phyloP scores from a whole-genome alignment of 2,797 vertebrate genomes.

The Spatula versicolor region DNA sequence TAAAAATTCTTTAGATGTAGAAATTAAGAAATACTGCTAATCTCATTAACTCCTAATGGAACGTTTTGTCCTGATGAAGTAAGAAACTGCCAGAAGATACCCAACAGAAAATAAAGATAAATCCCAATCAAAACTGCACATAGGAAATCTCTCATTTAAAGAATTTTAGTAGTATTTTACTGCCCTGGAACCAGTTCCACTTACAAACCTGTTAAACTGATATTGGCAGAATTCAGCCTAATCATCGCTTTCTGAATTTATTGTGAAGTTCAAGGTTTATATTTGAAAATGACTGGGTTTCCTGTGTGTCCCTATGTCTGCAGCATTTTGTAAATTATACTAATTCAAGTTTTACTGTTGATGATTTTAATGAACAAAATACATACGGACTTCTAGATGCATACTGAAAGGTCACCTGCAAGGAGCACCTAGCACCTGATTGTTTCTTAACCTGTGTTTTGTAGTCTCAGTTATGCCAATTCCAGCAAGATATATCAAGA shows the following conservation, averaged over 20 bases:
- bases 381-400: fast-evolving
- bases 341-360: background rate
- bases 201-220: background rate
- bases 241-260: background rate
- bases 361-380: background rate
- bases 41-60: background rate
- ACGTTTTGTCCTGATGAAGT: background rate
- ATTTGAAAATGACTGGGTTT: background rate
- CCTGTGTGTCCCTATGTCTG: background rate
- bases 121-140: background rate
- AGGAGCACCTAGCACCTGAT: background rate
- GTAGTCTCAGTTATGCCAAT: slow-evolving; percentile 83
- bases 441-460: background rate
- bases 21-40: background rate
- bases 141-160: background rate
- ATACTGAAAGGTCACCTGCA: background rate
- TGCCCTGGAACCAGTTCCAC: background rate
- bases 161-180: background rate
- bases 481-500: slow-evolving; percentile 84
- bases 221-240: background rate
- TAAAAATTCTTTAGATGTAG: fast-evolving
- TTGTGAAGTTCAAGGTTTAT: background rate
- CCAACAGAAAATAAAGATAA: background rate
- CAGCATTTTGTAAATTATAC: background rate
- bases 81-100: background rate